A percentile compares a stretch with the other conserved stretches of the same genome.
Evolutionary conservation across 2,888 invertebrate genomes (phyloP).

Genomic region (Megalurothrips usitatus): DNA sequence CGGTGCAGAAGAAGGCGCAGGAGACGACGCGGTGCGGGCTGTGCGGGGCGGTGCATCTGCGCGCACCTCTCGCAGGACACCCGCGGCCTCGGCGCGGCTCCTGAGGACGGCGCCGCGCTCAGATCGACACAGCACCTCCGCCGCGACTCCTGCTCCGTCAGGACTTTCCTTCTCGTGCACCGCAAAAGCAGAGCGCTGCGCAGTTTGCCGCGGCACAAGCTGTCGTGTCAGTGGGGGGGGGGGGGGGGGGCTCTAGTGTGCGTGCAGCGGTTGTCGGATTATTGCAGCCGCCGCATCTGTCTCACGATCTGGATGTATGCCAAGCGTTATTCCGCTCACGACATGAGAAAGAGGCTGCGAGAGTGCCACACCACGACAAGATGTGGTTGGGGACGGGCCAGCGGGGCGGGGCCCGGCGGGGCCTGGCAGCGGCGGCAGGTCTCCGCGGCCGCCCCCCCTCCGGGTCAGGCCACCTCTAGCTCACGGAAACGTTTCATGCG

Average conservation of each 20-base stretch:
- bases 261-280: slow-evolving; percentile 1
- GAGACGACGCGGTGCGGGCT: too few species aligned
- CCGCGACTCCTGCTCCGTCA: too few species aligned
- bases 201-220: background rate
- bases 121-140: too few species aligned
- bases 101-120: too few species aligned
- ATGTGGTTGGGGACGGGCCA: background rate
- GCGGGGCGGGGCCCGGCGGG: too few species aligned
- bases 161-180: too few species aligned
- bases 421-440: background rate
- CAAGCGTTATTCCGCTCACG: slow-evolving; percentile 18
- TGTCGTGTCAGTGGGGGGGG: background rate
- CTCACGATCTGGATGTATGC: slow-evolving; percentile 24
- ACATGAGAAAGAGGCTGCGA: background rate
- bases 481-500: too few species aligned
- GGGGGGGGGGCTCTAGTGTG: background rate
- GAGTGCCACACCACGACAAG: background rate
- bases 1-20: too few species aligned
- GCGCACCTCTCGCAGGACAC: too few species aligned
- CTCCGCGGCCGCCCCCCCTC: background rate
- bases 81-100: too few species aligned
- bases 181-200: background rate
- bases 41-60: too few species aligned
- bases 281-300: background rate
- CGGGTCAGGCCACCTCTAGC: too few species aligned